A percentile compares a stretch with the other conserved stretches of the same genome.
These are phyloP conservation scores for Campopleginae sp. DNA, from an alignment of 2,888 invertebrate species.

Conservation along the genomic window DNA sequence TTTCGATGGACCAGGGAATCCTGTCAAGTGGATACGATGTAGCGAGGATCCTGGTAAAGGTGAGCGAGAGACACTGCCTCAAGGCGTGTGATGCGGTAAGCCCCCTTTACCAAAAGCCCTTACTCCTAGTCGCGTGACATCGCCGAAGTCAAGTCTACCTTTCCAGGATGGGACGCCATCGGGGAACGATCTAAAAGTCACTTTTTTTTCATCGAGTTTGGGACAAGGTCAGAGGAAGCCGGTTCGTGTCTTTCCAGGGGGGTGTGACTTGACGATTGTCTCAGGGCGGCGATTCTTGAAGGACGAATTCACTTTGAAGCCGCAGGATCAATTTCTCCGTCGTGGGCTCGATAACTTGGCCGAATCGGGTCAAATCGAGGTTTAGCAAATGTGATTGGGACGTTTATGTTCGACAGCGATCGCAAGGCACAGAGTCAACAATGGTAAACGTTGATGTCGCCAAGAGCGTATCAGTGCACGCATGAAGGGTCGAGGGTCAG, in stretches of 20 bases:
- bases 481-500: constrained; percentile 65
- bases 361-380: background rate
- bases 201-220: background rate
- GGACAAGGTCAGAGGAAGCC: background rate
- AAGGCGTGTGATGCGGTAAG: background rate
- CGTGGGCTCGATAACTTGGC: background rate
- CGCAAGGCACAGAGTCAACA: constrained; percentile 4
- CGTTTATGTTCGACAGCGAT: constrained; percentile 1
- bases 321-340: background rate
- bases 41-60: constrained; percentile 23
- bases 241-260: background rate
- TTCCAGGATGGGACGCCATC: background rate
- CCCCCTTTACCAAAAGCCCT: constrained; percentile 15
- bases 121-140: constrained; percentile 17
- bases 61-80: constrained; percentile 6
- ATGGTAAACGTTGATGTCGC: constrained; percentile 48
- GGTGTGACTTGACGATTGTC: background rate
- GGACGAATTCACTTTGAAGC: background rate
- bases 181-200: background rate
- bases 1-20: constrained; percentile 41
- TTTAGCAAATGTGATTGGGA: background rate
- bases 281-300: background rate
- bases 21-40: constrained; percentile 22
- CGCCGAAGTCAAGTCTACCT: constrained; percentile 1
- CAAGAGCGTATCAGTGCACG: constrained; percentile 61